These are phyloP conservation scores for Chironomus tepperi DNA, from an alignment of 1,140 invertebrate species.

Conservation along the genomic window DNA sequence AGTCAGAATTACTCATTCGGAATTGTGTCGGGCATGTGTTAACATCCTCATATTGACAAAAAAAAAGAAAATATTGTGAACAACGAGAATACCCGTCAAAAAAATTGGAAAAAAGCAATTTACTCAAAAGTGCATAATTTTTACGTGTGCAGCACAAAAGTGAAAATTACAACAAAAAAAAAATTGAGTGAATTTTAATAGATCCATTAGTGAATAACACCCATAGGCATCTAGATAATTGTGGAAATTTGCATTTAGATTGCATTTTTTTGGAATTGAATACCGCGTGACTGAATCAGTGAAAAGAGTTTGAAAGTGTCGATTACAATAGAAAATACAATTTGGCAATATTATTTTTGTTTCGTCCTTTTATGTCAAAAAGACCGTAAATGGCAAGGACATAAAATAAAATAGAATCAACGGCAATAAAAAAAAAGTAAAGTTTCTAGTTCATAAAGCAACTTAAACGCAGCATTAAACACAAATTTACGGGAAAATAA, in stretches of 20 bases:
- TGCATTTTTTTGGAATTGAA: neutral
- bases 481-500: neutral
- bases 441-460: slow-evolving; percentile 18
- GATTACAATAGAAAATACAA: too few relatives aligned
- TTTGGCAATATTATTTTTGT: too few relatives aligned
- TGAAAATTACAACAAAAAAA: too few relatives aligned
- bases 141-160: too few relatives aligned
- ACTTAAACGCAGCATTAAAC: slow-evolving; percentile 7
- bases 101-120: neutral
- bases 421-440: neutral
- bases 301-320: too few relatives aligned
- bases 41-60: neutral
- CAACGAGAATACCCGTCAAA: neutral
- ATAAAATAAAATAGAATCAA: too few relatives aligned
- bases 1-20: neutral
- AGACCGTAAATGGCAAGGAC: too few relatives aligned
- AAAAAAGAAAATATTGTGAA: neutral
- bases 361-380: too few relatives aligned
- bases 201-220: neutral
- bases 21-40: slow-evolving; percentile 10
- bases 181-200: too few relatives aligned
- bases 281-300: too few relatives aligned
- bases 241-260: neutral
- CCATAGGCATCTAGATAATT: neutral
- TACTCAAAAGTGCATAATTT: too few relatives aligned